Conservation (phyloP, 2,888 invertebrate species). For the Meta bourneti region DNA sequence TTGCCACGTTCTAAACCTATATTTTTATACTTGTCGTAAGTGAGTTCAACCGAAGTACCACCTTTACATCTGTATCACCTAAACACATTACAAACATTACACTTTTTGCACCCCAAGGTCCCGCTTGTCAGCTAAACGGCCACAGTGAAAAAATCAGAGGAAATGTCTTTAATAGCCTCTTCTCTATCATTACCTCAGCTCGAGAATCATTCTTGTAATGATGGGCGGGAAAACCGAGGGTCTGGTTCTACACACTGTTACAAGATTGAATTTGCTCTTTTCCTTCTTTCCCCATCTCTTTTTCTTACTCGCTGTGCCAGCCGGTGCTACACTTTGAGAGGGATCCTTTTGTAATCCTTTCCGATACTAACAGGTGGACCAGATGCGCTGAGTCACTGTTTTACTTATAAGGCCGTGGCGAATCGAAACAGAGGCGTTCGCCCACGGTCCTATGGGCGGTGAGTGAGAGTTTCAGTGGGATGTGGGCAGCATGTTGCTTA, state of each 20-base stretch:
- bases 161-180: not conserved
- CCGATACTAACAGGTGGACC: not conserved
- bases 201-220: not conserved
- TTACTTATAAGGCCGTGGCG: conserved; percentile 30
- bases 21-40: too few relatives aligned
- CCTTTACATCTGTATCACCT: not conserved
- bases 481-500: conserved; percentile 23
- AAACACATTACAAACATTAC: not conserved
- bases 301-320: not conserved
- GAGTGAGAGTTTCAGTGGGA: not conserved
- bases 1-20: too few relatives aligned
- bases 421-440: conserved; percentile 26
- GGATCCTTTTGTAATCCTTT: not conserved
- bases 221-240: not conserved
- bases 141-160: not conserved
- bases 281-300: not conserved
- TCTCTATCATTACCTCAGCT: not conserved
- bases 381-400: not conserved
- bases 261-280: not conserved
- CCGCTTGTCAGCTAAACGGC: not conserved
- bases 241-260: not conserved
- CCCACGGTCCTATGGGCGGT: conserved; percentile 3
- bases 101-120: not conserved
- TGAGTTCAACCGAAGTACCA: not conserved
- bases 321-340: not conserved